Base-by-base conservation (phyloP, 2,797 vertebrate species). In the Peromyscus eremicus region DNA sequence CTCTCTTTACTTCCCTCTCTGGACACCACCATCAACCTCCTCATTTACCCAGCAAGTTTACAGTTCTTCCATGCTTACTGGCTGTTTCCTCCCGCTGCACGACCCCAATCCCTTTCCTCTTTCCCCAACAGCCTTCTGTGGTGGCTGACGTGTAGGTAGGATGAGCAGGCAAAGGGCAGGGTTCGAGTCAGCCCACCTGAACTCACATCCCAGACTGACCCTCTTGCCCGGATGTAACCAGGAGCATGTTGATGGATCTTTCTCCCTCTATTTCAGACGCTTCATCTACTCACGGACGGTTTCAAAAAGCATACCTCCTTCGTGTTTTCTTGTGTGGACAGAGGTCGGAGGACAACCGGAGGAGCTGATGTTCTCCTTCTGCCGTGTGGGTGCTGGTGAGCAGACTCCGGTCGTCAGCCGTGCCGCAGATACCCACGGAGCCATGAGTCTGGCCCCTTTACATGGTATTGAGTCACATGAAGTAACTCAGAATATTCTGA, bases 221-320 rank as follows among this genome's bases (percentile, higher is more conserved):
- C 19, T 73, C 71, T 55, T 49, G 46, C n/a, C 16, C 37, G 32
- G 7, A 12, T 25, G 6, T 17, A 13, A 55, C 5, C 29, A 55
- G 32, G 32, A 32, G 5, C 29, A 64, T 55, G 75, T 60, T 60
- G 55, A 27, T 17, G 2, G 23, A 60, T 14, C 29, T 75, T 77
- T 70, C 79, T 94, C 46, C 62, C 29, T 52, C 77, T 89, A 37
- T 37, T 76, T 94, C 71, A 32, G 57, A 55, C 57, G 87, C 89
- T 70, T 96, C 43, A 89, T 95, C 68, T 80, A 34, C 66, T 82
- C 60, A 34, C 62, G 34, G 6, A 5, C 49, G 29, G 6, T 37
- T 25, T 90, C 91, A 76, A 92, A 96, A 97, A 40, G 64, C n/a
- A 49, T 11, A 82, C n/a, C 55, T 89, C 23, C 91, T 89, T 92